Evolutionary conservation across 2,888 invertebrate species (phyloP), one percentile per base, ranked within the genome.

Genomic region (Nebria brevicollis): DNA sequence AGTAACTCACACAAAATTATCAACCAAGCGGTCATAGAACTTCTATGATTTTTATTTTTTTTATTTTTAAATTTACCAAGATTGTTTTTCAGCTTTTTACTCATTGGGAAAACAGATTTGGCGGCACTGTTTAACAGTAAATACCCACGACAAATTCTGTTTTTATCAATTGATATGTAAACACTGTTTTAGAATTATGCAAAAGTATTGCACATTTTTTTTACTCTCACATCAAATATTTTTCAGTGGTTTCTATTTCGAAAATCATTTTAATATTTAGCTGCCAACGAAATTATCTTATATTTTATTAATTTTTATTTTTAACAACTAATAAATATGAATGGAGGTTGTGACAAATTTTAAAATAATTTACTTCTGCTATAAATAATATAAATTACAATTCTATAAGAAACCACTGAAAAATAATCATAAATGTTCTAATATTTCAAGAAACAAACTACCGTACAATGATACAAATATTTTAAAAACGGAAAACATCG

Each of bases 81-180:
- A 54, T 54, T 54, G 54, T 54, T 7, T 20, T 7, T 54, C 54
- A 54, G 54, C 11, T 54, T 54, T 54, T 54, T 54, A 7, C 54
- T 54, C 54, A 13, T 54, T 54, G 54, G 54, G 7, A 7, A 54
- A 54, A 54, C 54, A 54, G 54, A 54, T 54, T 54, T 54, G 54
- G 54, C 13, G 54, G 54, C 13, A 54, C 54, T 54, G 54, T 54
- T 54, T 3, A 11, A 54, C 54, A 54, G 54, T 54, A 11, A 13
- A 54, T 54, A 54, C 8, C 54, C 54, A 54, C 54, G 54, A 54
- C 54, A 54, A 54, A 54, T 11, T 11, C 54, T 54, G 54, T 54
- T 54, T 54, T 54, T 54, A 54, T 54, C 54, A 54, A 54, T 54
- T 54, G 54, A 54, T 54, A 54, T 54, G 54, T 54, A 54, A 54